These are phyloP conservation scores for Mormyrus lacerda DNA, from an alignment of 2,113 vertebrate genomes.

Conservation along the genomic window DNA sequence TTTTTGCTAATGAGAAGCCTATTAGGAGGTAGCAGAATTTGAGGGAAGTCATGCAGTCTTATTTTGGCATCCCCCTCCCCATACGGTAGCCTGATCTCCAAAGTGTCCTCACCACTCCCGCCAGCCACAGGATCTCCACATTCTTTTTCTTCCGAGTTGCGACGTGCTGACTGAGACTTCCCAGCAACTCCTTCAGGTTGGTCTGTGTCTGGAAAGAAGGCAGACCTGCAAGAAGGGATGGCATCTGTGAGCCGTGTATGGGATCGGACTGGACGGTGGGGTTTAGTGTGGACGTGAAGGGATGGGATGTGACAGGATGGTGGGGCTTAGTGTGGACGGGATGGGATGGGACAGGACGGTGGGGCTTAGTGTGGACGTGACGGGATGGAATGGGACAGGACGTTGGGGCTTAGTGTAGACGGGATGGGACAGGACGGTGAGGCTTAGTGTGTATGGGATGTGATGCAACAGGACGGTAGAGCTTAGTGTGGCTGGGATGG, in stretches of 20 bases:
- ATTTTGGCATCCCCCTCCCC: not conserved
- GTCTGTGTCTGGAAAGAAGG: constrained; percentile 85
- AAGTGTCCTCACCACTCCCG: constrained; percentile 71
- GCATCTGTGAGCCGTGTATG: not conserved
- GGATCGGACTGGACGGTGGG: not conserved
- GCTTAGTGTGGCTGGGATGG: too few species aligned
- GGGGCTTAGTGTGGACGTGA: too few species aligned
- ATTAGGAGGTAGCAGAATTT: not conserved
- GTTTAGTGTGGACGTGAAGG: too few species aligned
- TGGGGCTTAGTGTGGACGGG: too few species aligned
- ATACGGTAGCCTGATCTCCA: not conserved
- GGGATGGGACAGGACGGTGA: too few species aligned
- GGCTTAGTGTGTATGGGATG: too few species aligned
- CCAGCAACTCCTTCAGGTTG: constrained; percentile 86
- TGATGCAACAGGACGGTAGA: too few species aligned
- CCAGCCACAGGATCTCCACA: constrained; percentile 93
- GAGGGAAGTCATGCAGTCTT: not conserved
- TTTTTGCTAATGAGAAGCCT: too few species aligned
- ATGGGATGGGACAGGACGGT: too few species aligned
- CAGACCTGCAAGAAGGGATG: constrained; percentile 62
- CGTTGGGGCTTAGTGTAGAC: too few species aligned
- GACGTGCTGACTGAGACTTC: constrained; percentile 90
- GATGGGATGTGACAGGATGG: too few species aligned
- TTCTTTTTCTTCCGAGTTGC: constrained; percentile 93
- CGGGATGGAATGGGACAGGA: too few species aligned